These are phyloP conservation scores for Listronotus bonariensis DNA, from an alignment of 1,140 invertebrate genomes.

Conservation along the genomic window DNA sequence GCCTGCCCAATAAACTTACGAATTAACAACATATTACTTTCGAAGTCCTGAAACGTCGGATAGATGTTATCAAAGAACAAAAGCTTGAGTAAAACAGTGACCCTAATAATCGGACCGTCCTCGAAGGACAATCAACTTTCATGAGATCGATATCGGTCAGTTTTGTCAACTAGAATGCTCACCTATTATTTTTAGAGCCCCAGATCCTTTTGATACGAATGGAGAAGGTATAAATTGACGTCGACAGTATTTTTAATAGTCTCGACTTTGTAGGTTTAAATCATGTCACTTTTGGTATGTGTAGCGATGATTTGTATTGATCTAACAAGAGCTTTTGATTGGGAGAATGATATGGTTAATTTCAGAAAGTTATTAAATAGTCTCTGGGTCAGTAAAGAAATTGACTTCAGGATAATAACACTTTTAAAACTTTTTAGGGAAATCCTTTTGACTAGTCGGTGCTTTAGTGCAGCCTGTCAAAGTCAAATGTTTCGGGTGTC, in stretches of 20 bases:
- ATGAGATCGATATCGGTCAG: constrained; percentile 29
- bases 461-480: too few species aligned
- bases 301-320: constrained; percentile 17
- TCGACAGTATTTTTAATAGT: constrained; percentile 35
- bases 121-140: constrained; percentile 28
- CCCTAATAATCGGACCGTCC: not conserved
- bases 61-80: constrained; percentile 13
- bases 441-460: too few species aligned
- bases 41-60: not conserved
- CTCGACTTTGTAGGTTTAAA: constrained; percentile 31
- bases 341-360: constrained; percentile 4
- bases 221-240: constrained; percentile 31
- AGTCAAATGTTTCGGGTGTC: too few species aligned
- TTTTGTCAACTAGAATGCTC: constrained; percentile 37
- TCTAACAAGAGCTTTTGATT: constrained; percentile 20
- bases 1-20: too few species aligned
- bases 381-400: too few species aligned
- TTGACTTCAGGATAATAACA: too few species aligned
- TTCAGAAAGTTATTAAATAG: too few species aligned
- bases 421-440: too few species aligned
- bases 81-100: constrained; percentile 12
- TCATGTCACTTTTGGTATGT: constrained; percentile 23
- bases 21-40: too few species aligned
- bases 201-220: constrained; percentile 21
- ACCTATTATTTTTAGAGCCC: constrained; percentile 27